Percentiles rank a stretch among this genome's conserved stretches.
These are phyloP conservation scores for Polietes domitor DNA, from an alignment of 2,888 invertebrate species.

Conservation along the genomic window DNA sequence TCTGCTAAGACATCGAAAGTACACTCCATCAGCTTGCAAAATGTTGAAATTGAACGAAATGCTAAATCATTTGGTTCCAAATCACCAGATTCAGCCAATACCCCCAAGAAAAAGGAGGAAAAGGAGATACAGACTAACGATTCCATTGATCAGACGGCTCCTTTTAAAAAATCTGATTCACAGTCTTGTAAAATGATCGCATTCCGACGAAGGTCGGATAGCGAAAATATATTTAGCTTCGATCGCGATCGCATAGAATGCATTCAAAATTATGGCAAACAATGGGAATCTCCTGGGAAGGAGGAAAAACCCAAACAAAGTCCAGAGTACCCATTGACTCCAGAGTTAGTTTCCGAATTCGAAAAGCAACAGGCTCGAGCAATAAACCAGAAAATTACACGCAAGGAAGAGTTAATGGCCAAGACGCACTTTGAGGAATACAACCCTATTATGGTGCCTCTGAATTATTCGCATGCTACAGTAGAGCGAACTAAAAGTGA, in stretches of 20 bases:
- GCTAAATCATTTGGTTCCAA: slow-evolving; percentile 78
- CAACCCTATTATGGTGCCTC: slow-evolving; percentile 85
- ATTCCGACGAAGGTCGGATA: slow-evolving; percentile 86
- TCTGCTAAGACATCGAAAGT: slow-evolving; percentile 84
- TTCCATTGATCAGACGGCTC: slow-evolving; percentile 76
- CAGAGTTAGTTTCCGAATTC: slow-evolving; percentile 84
- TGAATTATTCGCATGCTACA: slow-evolving; percentile 86
- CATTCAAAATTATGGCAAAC: slow-evolving; percentile 82
- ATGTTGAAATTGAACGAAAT: slow-evolving; percentile 86
- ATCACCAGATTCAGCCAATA: slow-evolving; percentile 77
- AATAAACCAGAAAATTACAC: slow-evolving; percentile 82
- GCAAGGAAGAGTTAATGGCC: slow-evolving; percentile 85
- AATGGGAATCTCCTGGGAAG: slow-evolving; percentile 77
- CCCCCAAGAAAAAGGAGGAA: slow-evolving; percentile 75
- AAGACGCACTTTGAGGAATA: slow-evolving; percentile 87
- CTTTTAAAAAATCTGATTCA: slow-evolving; percentile 73
- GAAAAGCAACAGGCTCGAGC: slow-evolving; percentile 82
- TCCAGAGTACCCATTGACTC: slow-evolving; percentile 82
- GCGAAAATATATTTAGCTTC: slow-evolving; percentile 87
- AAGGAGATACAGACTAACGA: slow-evolving; percentile 78
- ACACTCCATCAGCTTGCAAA: slow-evolving; percentile 86
- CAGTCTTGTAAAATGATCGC: slow-evolving; percentile 79
- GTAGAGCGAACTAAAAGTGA: slow-evolving; percentile 93
- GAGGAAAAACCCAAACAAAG: slow-evolving; percentile 83
- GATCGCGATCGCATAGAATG: slow-evolving; percentile 89